phyloP scores from a whole-genome alignment of 2,113 vertebrate genomes.

The Dunckerocampus dactyliophorus region DNA sequence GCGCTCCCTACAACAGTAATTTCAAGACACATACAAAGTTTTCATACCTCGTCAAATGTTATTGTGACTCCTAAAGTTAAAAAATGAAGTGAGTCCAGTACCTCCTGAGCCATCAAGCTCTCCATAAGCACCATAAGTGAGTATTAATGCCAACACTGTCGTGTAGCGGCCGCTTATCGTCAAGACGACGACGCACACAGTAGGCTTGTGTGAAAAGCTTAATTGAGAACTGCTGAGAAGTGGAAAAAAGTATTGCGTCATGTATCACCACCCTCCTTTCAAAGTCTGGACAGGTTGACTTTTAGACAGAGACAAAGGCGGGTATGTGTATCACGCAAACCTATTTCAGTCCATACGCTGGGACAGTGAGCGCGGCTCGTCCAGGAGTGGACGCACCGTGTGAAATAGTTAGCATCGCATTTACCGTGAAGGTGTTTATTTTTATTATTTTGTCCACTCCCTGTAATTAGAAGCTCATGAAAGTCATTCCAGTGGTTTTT shows the following conservation, averaged over 20 bases:
- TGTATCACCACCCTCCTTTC: conserved; percentile 51
- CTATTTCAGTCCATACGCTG: conserved; percentile 45
- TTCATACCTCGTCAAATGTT: neutral
- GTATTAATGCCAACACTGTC: conserved; percentile 33
- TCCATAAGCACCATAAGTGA: conserved; percentile 15
- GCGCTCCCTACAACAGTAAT: too few relatives aligned
- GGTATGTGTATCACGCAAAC: conserved; percentile 48
- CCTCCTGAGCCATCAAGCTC: conserved; percentile 11
- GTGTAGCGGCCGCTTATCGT: conserved; percentile 20
- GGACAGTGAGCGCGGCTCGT: conserved; percentile 5
- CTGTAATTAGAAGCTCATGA: conserved; percentile 10
- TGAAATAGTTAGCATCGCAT: conserved; percentile 2
- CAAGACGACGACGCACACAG: conserved; percentile 41
- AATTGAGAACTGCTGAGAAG: conserved; percentile 41
- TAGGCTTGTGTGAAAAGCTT: conserved; percentile 47
- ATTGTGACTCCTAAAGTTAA: neutral
- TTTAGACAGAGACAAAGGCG: conserved; percentile 42
- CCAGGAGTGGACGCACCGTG: neutral
- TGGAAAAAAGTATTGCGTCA: conserved; percentile 63
- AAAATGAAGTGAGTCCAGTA: conserved; percentile 17
- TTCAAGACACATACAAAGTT: too few relatives aligned
- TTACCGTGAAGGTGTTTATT: neutral
- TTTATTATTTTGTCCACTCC: conserved; percentile 10
- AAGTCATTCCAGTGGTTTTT: conserved; percentile 30
- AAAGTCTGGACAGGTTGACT: conserved; percentile 57